A percentile compares a stretch with the other conserved stretches of the same genome.
Conservation (phyloP, 2,888 invertebrate species). For the Agriotes lineatus region DNA sequence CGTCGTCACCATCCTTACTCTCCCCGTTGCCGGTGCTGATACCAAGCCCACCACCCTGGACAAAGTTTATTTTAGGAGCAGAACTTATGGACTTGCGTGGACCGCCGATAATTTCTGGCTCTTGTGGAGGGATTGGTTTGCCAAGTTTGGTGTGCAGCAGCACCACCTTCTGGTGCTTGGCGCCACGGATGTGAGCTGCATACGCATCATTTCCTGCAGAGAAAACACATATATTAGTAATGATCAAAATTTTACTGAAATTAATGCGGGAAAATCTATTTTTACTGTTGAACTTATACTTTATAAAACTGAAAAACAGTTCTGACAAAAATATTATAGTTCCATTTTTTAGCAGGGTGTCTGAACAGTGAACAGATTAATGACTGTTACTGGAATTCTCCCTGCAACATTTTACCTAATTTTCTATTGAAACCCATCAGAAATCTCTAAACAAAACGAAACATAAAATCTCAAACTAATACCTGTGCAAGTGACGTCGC, state of each 20-base stretch:
- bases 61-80: slow-evolving; percentile 87
- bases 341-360: slow-evolving; percentile 47
- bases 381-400: slow-evolving; percentile 47
- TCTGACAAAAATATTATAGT: not conserved
- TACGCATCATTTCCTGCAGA: slow-evolving; percentile 93
- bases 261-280: no score
- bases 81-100: slow-evolving; percentile 70
- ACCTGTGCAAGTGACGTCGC: slow-evolving; percentile 98
- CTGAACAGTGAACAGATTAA: slow-evolving; percentile 45
- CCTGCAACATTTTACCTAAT: slow-evolving; percentile 34
- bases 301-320: not conserved
- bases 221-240: not conserved
- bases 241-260: not conserved
- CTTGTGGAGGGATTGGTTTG: slow-evolving; percentile 96
- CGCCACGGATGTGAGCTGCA: slow-evolving; percentile 96
- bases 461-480: no score
- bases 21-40: slow-evolving; percentile 67
- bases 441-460: not conserved
- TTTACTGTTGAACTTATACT: slow-evolving; percentile 1
- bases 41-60: slow-evolving; percentile 81
- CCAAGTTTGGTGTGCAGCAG: slow-evolving; percentile 97
- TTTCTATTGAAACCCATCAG: no score
- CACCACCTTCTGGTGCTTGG: slow-evolving; percentile 98
- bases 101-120: slow-evolving; percentile 86
- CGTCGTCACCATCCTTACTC: slow-evolving; percentile 67